Base-by-base conservation (phyloP, 2,888 invertebrate genomes). In the Melieria crassipennis region DNA sequence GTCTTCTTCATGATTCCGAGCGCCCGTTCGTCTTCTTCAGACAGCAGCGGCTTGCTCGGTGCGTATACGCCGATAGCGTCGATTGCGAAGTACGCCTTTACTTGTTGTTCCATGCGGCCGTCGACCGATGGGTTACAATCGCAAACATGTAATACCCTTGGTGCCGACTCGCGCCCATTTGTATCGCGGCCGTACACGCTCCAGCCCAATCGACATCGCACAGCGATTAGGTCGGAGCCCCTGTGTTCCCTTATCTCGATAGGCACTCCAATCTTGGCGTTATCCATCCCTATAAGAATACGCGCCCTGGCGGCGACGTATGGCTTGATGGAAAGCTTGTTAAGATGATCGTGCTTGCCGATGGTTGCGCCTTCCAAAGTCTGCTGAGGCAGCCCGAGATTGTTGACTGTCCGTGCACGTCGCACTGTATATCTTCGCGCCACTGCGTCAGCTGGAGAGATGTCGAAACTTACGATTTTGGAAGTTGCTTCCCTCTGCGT, bases 401-500 rank as follows among this genome's bases (percentile, higher is more conserved):
- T n/a, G n/a, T n/a, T n/a, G n/a, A n/a, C n/a, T n/a, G n/a, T n/a
- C n/a, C n/a, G n/a, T n/a, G n/a, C n/a, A n/a, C 73, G 72, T 5
- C 13, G 30, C 16, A 75, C 13, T 11, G 47, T 50, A 42, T 72
- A 70, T 58, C 63, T 62, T 7, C 43, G 57, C 13, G 65, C 50
- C 4, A 48, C 46, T 30, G 60, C 9, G 7, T 66, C 65, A 4
- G 48, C 58, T 0, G 69, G 50, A 58, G 74, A 64, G 43, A 73
- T 71, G 11, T 73, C 58, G 3, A 74, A 30, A 50, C 4, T 65
- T 47, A 75, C 67, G 9, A 62, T 47, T 60, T 63, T 74, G 4
- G 73, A 76, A n/a, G 69, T 69, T n/a, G 9, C 55, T 30, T 77
- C 73, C 7, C 52, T 73, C 62, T 76, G 73, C 11, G 72, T 75